These are phyloP conservation scores for Sorex maritimensis DNA, from an alignment of 2,797 vertebrate species.

Conservation along the genomic window DNA sequence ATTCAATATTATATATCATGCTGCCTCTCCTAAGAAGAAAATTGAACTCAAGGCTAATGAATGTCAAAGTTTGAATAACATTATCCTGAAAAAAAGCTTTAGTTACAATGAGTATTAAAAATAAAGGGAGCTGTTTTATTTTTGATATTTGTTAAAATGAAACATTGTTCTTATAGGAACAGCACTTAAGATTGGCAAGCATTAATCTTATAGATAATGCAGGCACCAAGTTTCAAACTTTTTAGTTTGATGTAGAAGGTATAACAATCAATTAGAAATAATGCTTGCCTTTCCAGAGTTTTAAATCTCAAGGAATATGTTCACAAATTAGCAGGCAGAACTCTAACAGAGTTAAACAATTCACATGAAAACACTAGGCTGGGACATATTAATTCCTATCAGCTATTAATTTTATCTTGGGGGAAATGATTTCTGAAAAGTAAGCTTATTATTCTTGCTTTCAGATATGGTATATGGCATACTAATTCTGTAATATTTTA, in stretches of 20 bases:
- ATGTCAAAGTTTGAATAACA: not conserved
- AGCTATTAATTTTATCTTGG: conserved; percentile 8
- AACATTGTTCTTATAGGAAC: not conserved
- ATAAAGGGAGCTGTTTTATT: not conserved
- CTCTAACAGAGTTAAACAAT: conserved; percentile 30
- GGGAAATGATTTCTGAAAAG: conserved; percentile 45
- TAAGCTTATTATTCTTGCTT: conserved; percentile 48
- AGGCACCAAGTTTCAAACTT: not conserved
- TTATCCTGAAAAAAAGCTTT: conserved; percentile 1
- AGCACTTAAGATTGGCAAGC: not conserved
- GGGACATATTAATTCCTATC: not conserved
- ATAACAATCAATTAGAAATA: conserved; percentile 40
- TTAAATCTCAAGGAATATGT: conserved; percentile 51
- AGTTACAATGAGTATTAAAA: conserved; percentile 50
- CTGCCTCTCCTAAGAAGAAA: not conserved
- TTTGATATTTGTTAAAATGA: conserved; percentile 45
- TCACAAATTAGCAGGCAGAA: conserved; percentile 56
- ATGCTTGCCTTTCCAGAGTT: conserved; percentile 19
- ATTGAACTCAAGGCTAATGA: not conserved
- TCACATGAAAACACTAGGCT: not conserved
- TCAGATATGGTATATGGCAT: not conserved
- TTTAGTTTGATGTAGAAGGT: not conserved
- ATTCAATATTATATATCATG: not conserved
- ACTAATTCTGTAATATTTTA: not conserved
- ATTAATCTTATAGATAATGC: not conserved